Conservation (phyloP, 2,888 invertebrate genomes). For the Apoderus coryli region DNA sequence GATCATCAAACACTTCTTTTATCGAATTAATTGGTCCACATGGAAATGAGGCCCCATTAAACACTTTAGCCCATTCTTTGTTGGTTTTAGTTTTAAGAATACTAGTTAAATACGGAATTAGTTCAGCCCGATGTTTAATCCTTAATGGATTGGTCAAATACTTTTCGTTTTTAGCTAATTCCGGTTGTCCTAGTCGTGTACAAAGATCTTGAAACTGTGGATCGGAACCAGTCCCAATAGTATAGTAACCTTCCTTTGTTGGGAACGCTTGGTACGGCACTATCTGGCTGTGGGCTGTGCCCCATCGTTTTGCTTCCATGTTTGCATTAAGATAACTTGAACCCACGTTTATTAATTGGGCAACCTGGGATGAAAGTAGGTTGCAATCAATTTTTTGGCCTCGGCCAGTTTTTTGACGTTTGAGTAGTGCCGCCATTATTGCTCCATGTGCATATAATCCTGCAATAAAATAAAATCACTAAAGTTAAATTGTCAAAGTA, state of each 20-base stretch:
- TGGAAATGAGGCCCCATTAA: slow-evolving; percentile 66
- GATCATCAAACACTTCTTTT: slow-evolving; percentile 73
- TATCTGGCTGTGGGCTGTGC: slow-evolving; percentile 88
- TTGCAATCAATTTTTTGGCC: slow-evolving; percentile 93
- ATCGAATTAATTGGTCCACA: slow-evolving; percentile 84
- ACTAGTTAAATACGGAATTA: slow-evolving; percentile 47
- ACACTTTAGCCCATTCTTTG: slow-evolving; percentile 56
- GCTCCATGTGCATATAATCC: slow-evolving; percentile 88
- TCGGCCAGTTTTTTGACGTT: slow-evolving; percentile 56
- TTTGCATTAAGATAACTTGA: slow-evolving; percentile 82
- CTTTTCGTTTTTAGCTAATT: slow-evolving; percentile 45
- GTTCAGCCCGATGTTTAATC: slow-evolving; percentile 57
- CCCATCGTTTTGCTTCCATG: slow-evolving; percentile 62
- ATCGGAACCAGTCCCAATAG: slow-evolving; percentile 80
- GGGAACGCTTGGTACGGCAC: slow-evolving; percentile 89
- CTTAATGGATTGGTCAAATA: slow-evolving; percentile 60
- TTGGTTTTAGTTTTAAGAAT: slow-evolving; percentile 48
- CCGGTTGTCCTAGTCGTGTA: slow-evolving; percentile 40
- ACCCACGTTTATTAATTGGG: slow-evolving; percentile 77
- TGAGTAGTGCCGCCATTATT: slow-evolving; percentile 77
- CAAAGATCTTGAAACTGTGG: slow-evolving; percentile 64
- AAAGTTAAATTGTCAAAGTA: no score
- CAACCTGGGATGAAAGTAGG: slow-evolving; percentile 83
- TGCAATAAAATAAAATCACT: slow-evolving; percentile 12
- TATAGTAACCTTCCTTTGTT: slow-evolving; percentile 69